Evolutionary conservation across 2,113 vertebrate genomes (phyloP), one percentile per base, ranked within the genome.

Genomic region (Tragelaphus imberbis): DNA sequence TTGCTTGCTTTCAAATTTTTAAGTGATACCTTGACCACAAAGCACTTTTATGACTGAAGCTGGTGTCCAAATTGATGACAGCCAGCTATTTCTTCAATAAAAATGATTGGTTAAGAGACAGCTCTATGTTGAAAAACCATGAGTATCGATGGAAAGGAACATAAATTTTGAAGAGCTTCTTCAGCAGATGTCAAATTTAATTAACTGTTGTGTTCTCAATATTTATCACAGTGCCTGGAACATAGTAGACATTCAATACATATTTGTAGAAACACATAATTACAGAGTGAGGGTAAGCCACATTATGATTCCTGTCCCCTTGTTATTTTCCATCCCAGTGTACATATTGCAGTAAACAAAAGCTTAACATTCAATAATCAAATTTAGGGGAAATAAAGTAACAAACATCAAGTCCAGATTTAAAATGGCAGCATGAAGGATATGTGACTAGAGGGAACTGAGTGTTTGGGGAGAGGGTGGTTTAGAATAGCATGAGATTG

Each of bases 1-100:
- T 86, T 96, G 65, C 23, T 96, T 85, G 86, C 65, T 97, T 85
- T 91, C 77, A 96, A 88, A 80, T 88, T 88, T 93, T 75, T 75
- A 96, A 87, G 82, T 85, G 49, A 93, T 86, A 80, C 40, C 77
- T 87, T 91, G 82, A 59, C 36, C 92, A 81, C 7, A 40, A 28
- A 61, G 25, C 23, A 95, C 30, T 95, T 90, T 86, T 79, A 55
- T 90, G 25, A 95, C 63, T 92, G 82, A 87, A 79, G 71, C 27
- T n/a, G 3, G 19, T 95, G 16, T 88, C 40, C 30, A 82, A 92
- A 97, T 51, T 80, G 28, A 84, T 58, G 58, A 91, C 36, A 97
- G 15, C 27, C 77, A 89, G 59, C 56, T 88, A 91, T 40, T 84
- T 96, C 44, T 93, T 97, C 16, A 93, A 49, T 40, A 97, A 85